A percentile compares a stretch with the other conserved stretches of the same genome.
phyloP scores from a whole-genome alignment of 2,888 invertebrate genomes.

The Eristalis intricaria region DNA sequence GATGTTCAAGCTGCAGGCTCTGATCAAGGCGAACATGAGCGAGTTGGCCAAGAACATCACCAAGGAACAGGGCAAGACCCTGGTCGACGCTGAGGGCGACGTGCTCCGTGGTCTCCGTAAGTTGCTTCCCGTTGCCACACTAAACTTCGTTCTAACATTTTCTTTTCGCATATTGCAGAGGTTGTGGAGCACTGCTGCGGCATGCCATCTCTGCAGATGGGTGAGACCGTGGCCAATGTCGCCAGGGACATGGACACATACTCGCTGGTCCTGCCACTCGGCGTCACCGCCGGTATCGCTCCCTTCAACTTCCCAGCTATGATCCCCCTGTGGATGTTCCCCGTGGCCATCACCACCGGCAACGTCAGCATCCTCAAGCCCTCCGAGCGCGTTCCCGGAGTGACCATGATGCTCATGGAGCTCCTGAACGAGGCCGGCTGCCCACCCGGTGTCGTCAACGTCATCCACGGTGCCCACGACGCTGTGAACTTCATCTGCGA shows the following conservation, averaged over 20 bases:
- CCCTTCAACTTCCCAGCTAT: slow-evolving; percentile 99
- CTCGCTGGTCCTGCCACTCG: slow-evolving; percentile 94
- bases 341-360: slow-evolving; percentile 92
- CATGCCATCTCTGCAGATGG: slow-evolving; percentile 94
- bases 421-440: slow-evolving; percentile 96
- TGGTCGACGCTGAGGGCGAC: slow-evolving; percentile 98
- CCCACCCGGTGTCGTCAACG: slow-evolving; percentile 97
- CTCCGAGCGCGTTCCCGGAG: slow-evolving; percentile 98
- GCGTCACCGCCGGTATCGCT: slow-evolving; percentile 94
- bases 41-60: slow-evolving; percentile 96
- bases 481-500: slow-evolving; percentile 99
- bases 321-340: slow-evolving; percentile 99
- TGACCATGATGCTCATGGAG: slow-evolving; percentile 96
- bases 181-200: slow-evolving; percentile 98
- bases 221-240: slow-evolving; percentile 91
- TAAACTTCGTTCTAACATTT: slow-evolving; percentile 74
- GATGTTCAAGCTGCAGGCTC: slow-evolving; percentile 93
- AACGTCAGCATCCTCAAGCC: slow-evolving; percentile 98
- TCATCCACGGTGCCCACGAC: slow-evolving; percentile 97
- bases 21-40: slow-evolving; percentile 93
- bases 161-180: slow-evolving; percentile 87
- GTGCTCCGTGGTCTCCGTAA: slow-evolving; percentile 97
- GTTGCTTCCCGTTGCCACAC: slow-evolving; percentile 76
- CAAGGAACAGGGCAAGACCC: slow-evolving; percentile 97
- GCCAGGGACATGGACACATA: slow-evolving; percentile 98